A percentile compares a stretch with the other conserved stretches of the same genome.
phyloP scores from a whole-genome alignment of 2,888 invertebrate genomes.

The Heteropelma amictum region DNA sequence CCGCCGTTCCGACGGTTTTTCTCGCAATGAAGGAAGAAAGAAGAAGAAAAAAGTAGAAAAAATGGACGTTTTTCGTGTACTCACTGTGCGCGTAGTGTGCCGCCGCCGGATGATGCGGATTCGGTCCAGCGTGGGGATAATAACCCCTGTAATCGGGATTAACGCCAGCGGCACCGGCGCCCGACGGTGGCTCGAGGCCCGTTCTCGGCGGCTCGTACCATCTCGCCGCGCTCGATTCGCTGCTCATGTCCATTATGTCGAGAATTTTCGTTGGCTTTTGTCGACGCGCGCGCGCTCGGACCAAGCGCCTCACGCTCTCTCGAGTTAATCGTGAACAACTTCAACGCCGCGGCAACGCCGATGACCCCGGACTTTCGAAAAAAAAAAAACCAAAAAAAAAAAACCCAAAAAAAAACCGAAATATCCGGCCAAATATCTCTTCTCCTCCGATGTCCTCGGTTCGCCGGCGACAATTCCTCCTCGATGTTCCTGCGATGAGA shows the following conservation, averaged over 20 bases:
- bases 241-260: constrained; percentile 77
- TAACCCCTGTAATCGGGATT: constrained; percentile 76
- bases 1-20: no score
- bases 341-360: no score
- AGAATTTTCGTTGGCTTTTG: constrained; percentile 67
- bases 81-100: constrained; percentile 77
- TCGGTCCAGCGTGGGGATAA: constrained; percentile 75
- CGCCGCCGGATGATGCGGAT: constrained; percentile 74
- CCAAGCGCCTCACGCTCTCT: constrained; percentile 50
- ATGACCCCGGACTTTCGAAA: no score
- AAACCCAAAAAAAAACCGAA: no score
- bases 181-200: constrained; percentile 72
- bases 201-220: constrained; percentile 77
- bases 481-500: no score
- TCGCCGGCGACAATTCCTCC: no score
- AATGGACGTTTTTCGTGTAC: no score
- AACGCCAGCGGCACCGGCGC: constrained; percentile 68
- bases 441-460: no score
- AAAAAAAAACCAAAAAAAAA: no score
- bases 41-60: background rate
- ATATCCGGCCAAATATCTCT: no score
- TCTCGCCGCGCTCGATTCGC: constrained; percentile 76
- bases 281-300: constrained; percentile 49
- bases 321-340: background rate
- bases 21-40: background rate